Base-by-base conservation (phyloP, 1,140 invertebrate species). In the Holcopasites calliopsidis region DNA sequence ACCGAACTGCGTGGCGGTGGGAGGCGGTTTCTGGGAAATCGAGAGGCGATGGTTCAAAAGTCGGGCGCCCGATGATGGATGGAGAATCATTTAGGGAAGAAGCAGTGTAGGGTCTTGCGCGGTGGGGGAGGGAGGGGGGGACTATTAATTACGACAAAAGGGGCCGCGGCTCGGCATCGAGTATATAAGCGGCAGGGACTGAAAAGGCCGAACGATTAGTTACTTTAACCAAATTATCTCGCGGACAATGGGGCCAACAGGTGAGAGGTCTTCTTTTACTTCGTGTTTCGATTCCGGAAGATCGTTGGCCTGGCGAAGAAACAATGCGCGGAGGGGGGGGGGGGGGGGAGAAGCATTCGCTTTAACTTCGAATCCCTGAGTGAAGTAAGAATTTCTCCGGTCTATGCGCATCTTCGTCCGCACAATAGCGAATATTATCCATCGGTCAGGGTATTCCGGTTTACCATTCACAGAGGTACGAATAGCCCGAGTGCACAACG, bases 121-220 rank as follows among this genome's bases (percentile, higher is more conserved):
- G n/a, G n/a, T n/a, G n/a, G n/a, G n/a, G n/a, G n/a, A n/a, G n/a
- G n/a, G n/a, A n/a, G n/a, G 80, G 81, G 79, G 81, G 83, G 87
- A 91, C 90, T 91, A 91, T 92, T 92, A 92, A 92, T 92, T 91
- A 91, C 87, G 83, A 89, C 87, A 89, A 90, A 90, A 85, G 90
- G 88, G 86, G 88, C 89, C 87, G 89, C 89, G 78, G 70, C 66
- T 83, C 76, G 71, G 82, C 77, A 76, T 74, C 82, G 77, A 49
- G 74, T 55, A 75, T 77, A 85, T 82, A 82, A 82, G 88, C 88
- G 90, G 88, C 86, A 61, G 83, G n/a, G 77, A 73, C 87, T 84
- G 85, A 90, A 91, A 90, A 85, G 87, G 76, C 70, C 85, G 86
- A 88, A 89, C 91, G 90, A 92, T 92, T 92, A 91, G 89, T 90